Evolutionary conservation across 2,113 vertebrate genomes (phyloP), one percentile per base, ranked within the genome.

Genomic region (Damaliscus lunatus): DNA sequence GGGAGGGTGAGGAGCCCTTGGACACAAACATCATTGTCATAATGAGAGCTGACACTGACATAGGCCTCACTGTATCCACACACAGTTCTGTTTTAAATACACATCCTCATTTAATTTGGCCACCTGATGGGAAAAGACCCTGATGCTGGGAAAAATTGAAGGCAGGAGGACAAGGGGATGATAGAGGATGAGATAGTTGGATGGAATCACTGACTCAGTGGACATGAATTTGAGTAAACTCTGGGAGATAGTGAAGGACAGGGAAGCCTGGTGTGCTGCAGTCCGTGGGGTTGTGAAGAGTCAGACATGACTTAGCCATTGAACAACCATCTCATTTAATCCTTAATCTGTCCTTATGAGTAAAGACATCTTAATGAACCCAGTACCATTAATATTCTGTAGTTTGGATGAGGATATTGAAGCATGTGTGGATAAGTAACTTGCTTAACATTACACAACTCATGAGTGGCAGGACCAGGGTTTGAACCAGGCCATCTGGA

Each of bases 341-440:
- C 57, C 57, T 31, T 50, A 55, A 16, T 6, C 27, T 14, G 15
- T 43, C 13, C 77, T 46, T 13, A 59, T 14, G 48, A 31, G 25
- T 10, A 13, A 46, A 25, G 64, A 23, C 13, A 7, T 7, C 19
- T n/a, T 57, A 33, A 11, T 62, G 27, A 91, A 36, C 31, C 4
- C 12, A 46, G 36, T 4, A 5, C 36, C 29, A 6, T 33, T 36
- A 10, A 2, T 0, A 23, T 55, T 46, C 50, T 17, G 15, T 11
- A 3, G 1, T 11, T 21, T 36, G 57, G 7, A 17, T 36, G 17
- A 46, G 11, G 23, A 64, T 6, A 9, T 3, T 7, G 25, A 31
- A 10, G 6, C 23, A 4, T 9, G 0, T 3, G 5, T 27, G 14
- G 14, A 23, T n/a, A n/a, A 71, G 21, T 13, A 31, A 64, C 81